Percentiles rank a stretch among this genome's conserved stretches.
These are phyloP conservation scores for Thelaira solivaga DNA, from an alignment of 2,888 invertebrate genomes.

Conservation along the genomic window DNA sequence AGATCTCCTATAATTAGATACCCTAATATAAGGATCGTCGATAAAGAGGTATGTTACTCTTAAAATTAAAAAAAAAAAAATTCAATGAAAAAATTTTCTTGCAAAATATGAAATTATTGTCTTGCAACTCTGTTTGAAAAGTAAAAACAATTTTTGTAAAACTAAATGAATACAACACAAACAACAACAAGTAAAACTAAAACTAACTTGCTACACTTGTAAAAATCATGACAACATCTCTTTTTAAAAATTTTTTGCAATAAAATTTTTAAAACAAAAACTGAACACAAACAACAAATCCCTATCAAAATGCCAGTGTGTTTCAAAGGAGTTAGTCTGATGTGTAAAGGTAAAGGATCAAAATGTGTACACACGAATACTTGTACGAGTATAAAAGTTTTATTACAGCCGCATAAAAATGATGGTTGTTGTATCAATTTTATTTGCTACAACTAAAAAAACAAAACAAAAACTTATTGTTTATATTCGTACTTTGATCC, in stretches of 20 bases:
- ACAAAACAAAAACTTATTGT: conserved; percentile 4
- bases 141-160: conserved; percentile 7
- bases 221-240: conserved; percentile 58
- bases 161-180: not conserved
- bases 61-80: too few relatives aligned
- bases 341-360: conserved; percentile 13
- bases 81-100: too few relatives aligned
- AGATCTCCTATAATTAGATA: too few relatives aligned
- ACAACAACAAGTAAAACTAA: conserved; percentile 22
- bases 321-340: not conserved
- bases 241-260: conserved; percentile 9
- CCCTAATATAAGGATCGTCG: too few relatives aligned
- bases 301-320: too few relatives aligned
- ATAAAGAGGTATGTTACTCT: too few relatives aligned
- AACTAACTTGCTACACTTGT: conserved; percentile 51
- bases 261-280: not conserved
- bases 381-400: conserved; percentile 5
- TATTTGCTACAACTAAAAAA: conserved; percentile 14
- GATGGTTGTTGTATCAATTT: conserved; percentile 54
- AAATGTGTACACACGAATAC: not conserved
- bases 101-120: too few relatives aligned
- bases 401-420: conserved; percentile 40
- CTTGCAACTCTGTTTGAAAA: not conserved
- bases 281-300: not conserved
- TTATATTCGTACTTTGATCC: conserved; percentile 11